Conservation (phyloP, 2,797 vertebrate genomes). For the Parauchenoglanis punctatus region DNA sequence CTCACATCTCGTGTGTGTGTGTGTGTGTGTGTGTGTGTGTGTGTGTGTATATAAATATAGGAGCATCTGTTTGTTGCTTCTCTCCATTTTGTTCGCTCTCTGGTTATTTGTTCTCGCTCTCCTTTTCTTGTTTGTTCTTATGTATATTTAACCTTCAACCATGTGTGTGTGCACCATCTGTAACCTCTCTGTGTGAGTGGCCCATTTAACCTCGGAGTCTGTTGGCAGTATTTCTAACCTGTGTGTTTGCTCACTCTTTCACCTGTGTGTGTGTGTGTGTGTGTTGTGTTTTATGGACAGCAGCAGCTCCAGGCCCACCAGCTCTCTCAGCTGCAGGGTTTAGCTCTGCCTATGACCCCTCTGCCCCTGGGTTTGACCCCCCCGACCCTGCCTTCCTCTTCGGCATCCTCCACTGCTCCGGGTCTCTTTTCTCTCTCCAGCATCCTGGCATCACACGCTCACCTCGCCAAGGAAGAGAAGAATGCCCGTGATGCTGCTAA, state of each 20-base stretch:
- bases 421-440: constrained; percentile 93
- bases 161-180: background rate
- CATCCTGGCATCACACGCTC: constrained; percentile 92
- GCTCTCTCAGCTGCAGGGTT: constrained; percentile 97
- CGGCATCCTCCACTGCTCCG: constrained; percentile 67
- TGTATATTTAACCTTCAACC: background rate
- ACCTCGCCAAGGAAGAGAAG: constrained; percentile 97
- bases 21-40: constrained; percentile 3
- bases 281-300: constrained; percentile 74
- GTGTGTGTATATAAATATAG: background rate
- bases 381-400: constrained; percentile 84
- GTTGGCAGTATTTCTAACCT: background rate
- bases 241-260: constrained; percentile 16
- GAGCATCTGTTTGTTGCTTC: constrained; percentile 8
- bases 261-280: constrained; percentile 15
- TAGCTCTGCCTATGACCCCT: constrained; percentile 91
- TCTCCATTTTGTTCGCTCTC: background rate
- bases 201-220: constrained; percentile 8
- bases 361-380: constrained; percentile 92
- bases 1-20: background rate
- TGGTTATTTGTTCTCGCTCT: constrained; percentile 15
- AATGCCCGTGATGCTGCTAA: constrained; percentile 81
- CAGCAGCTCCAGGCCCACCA: constrained; percentile 99
- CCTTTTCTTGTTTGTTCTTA: background rate
- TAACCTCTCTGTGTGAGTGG: constrained; percentile 25